phyloP scores from a whole-genome alignment of 2,888 invertebrate species.

The Drosophila mercatorum region DNA sequence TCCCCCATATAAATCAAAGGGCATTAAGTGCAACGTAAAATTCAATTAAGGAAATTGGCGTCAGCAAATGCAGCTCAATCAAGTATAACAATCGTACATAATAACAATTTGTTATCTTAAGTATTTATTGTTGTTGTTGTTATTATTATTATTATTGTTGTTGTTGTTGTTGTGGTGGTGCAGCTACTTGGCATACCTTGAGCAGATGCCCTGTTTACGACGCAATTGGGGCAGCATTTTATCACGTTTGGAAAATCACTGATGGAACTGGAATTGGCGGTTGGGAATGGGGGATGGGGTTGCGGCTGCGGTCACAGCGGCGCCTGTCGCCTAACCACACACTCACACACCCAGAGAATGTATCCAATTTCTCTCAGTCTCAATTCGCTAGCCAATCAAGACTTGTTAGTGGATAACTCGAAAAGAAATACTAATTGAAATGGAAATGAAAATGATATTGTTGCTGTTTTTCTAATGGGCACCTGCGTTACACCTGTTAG shows the following conservation, averaged over 20 bases:
- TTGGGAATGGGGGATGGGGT: neutral
- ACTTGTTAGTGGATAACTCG: slow-evolving; percentile 40
- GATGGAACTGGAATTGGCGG: slow-evolving; percentile 1
- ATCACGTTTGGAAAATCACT: slow-evolving; percentile 52
- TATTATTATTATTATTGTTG: slow-evolving; percentile 5
- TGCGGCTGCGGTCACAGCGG: slow-evolving; percentile 52
- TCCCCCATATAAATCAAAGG: slow-evolving; percentile 52
- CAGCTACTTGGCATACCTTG: slow-evolving; percentile 19
- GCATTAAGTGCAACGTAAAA: slow-evolving; percentile 51
- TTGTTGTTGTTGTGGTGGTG: slow-evolving; percentile 6
- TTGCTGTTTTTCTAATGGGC: slow-evolving; percentile 7
- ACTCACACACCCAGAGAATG: slow-evolving; percentile 10
- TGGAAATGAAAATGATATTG: slow-evolving; percentile 27
- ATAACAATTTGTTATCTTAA: slow-evolving; percentile 49
- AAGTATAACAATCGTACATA: slow-evolving; percentile 24
- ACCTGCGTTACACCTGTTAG: slow-evolving; percentile 17
- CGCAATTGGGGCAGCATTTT: slow-evolving; percentile 55
- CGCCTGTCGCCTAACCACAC: slow-evolving; percentile 42
- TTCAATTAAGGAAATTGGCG: slow-evolving; percentile 45
- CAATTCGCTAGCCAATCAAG: slow-evolving; percentile 47
- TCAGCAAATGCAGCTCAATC: slow-evolving; percentile 47
- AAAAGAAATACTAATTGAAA: slow-evolving; percentile 42
- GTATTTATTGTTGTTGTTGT: slow-evolving; percentile 18
- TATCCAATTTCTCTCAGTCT: slow-evolving; percentile 61
- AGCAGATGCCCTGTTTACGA: slow-evolving; percentile 34